Evolutionary conservation across 1,140 invertebrate genomes (phyloP), one percentile per base, ranked within the genome.

Genomic region (Zaprionus vittiger): DNA sequence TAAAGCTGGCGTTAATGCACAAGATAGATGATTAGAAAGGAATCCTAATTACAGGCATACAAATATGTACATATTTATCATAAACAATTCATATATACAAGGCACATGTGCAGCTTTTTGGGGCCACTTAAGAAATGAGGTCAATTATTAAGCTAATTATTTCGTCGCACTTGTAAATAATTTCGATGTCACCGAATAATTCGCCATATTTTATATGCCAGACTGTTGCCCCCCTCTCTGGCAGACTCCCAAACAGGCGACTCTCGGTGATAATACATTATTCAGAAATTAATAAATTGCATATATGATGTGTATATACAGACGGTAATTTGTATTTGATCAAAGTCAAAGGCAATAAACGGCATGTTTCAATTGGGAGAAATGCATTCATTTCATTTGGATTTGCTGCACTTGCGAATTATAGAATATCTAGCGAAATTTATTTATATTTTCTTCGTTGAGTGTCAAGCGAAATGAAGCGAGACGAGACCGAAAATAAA

Each of bases 101-200:
- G 67, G 54, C 54, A 41, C 54, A 49, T 41, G 17, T 64, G 70
- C 64, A 49, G 47, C 54, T 54, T 74, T 74, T 17, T 68, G 55
- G 54, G 63, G 24, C 31, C 64, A 44, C 60, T 76, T 78, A 63
- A 74, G 54, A 78, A 86, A 75, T 89, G 73, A 78, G 83, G 80
- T 89, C 80, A 75, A 67, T 56, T 83, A 83, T 67, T 69, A 80
- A 57, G 63, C 64, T 72, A 70, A 86, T 89, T 86, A 77, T 80
- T 77, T 69, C 38, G 55, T n/a, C 4, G 57, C 26, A 17, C 34
- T 38, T 22, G 37, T 80, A 84, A 68, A 67, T 75, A 26, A 77
- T 68, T 68, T 71, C 24, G 56, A 61, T 73, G 49, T 55, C 69
- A 47, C 44, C 37, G 54, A 69, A 65, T 55, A 69, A 75, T 69